Conservation (phyloP, 2,113 vertebrate species). For the Mobula hypostoma region DNA sequence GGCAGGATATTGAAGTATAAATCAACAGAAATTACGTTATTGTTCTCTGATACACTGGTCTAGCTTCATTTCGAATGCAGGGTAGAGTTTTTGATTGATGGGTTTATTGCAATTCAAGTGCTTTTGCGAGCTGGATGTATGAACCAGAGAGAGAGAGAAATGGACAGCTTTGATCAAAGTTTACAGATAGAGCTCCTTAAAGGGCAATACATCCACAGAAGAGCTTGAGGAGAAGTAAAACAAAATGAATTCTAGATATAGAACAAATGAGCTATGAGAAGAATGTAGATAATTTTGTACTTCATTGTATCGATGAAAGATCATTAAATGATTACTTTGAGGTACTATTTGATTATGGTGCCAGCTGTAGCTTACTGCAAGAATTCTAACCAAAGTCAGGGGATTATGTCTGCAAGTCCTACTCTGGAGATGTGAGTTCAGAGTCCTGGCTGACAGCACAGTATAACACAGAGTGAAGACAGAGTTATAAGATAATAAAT, state of each 20-base stretch:
- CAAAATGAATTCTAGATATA: not conserved
- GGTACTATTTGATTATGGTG: not conserved
- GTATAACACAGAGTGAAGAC: not conserved
- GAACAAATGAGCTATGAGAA: not conserved
- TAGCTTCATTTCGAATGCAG: not conserved
- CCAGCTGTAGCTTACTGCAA: not conserved
- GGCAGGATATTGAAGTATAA: not conserved
- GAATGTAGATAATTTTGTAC: not conserved
- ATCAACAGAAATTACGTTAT: not conserved
- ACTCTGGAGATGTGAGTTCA: too few species aligned
- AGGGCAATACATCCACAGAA: not conserved
- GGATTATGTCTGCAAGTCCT: not conserved
- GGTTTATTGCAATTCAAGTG: not conserved
- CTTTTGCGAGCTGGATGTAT: not conserved
- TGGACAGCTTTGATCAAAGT: too few species aligned
- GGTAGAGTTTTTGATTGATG: not conserved
- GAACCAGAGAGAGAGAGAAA: not conserved
- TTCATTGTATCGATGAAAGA: not conserved
- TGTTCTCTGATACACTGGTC: not conserved
- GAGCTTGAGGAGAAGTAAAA: not conserved
- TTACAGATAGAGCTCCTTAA: not conserved
- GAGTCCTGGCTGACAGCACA: too few species aligned
- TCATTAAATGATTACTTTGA: not conserved
- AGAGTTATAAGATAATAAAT: too few species aligned
- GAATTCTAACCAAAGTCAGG: not conserved